A percentile compares a stretch with the other conserved stretches of the same genome.
Conservation (phyloP, 2,797 vertebrate genomes). For the Sphaeramia orbicularis region DNA sequence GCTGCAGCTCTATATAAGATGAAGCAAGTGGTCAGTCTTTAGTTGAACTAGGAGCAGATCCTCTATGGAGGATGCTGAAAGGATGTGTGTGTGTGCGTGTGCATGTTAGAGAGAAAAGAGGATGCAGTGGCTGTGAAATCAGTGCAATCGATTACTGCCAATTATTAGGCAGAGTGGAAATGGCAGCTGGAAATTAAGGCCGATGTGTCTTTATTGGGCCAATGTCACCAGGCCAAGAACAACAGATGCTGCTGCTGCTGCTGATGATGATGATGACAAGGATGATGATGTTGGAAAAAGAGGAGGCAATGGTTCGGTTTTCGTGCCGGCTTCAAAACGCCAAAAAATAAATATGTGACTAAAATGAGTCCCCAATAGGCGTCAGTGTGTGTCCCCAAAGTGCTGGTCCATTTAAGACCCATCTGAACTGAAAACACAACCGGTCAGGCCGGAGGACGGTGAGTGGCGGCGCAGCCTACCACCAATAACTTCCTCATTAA, state of each 20-base stretch:
- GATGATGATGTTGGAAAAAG: constrained; percentile 46
- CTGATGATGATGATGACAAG: constrained; percentile 27
- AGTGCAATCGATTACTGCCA: constrained; percentile 71
- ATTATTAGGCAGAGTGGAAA: constrained; percentile 68
- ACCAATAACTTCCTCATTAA: constrained; percentile 61
- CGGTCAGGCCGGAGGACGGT: constrained; percentile 32
- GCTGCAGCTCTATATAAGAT: constrained; percentile 5
- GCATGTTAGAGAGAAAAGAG: constrained; percentile 10
- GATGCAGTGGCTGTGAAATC: constrained; percentile 56
- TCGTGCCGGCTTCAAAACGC: constrained; percentile 65
- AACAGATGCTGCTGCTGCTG: constrained; percentile 30
- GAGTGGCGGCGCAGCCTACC: constrained; percentile 27
- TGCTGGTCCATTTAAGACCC: constrained; percentile 8
- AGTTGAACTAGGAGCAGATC: constrained; percentile 16
- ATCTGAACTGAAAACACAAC: constrained; percentile 38
- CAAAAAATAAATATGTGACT: constrained; percentile 28
- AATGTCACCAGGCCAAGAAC: constrained; percentile 14
- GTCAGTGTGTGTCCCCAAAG: too few relatives aligned
- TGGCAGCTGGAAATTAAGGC: constrained; percentile 67
- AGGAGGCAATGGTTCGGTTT: constrained; percentile 52
- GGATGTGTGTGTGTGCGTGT: constrained; percentile 40
- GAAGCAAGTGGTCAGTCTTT: constrained; percentile 32
- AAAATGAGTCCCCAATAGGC: constrained; percentile 38
- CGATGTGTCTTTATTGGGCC: constrained; percentile 50
- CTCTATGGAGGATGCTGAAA: constrained; percentile 36